Evolutionary conservation across 2,888 invertebrate genomes (phyloP).

Genomic region (Lepidocyrtoides sp.): DNA sequence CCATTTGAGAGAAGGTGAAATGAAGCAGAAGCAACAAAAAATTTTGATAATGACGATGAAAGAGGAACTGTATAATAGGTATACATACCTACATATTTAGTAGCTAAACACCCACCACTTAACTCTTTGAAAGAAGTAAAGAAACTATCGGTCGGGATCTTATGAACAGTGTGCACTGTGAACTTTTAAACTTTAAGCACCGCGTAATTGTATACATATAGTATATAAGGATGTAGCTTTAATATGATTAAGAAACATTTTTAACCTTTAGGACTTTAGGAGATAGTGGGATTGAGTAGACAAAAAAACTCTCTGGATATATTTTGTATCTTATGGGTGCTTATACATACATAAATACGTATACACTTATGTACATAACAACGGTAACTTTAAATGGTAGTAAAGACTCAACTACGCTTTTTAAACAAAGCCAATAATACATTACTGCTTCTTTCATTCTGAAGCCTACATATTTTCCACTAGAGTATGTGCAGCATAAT

Average conservation of each 20-base stretch:
- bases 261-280: background rate
- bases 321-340: background rate
- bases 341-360: background rate
- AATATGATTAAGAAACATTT: slow-evolving; percentile 40
- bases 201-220: background rate
- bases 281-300: background rate
- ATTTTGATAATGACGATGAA: slow-evolving; percentile 42
- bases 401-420: background rate
- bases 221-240: no score
- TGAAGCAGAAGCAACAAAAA: slow-evolving; percentile 53
- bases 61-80: background rate
- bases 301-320: background rate
- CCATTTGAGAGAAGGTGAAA: slow-evolving; percentile 65
- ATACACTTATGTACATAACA: background rate
- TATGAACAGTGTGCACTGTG: background rate
- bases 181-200: background rate
- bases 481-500: no score
- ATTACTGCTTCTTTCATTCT: background rate
- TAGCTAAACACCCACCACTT: background rate
- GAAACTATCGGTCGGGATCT: no score
- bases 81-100: no score
- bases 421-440: background rate
- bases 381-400: background rate
- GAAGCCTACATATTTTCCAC: background rate
- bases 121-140: no score